Evolutionary conservation across 2,888 invertebrate genomes (phyloP).

Genomic region (Fissipunctia ypsillon): DNA sequence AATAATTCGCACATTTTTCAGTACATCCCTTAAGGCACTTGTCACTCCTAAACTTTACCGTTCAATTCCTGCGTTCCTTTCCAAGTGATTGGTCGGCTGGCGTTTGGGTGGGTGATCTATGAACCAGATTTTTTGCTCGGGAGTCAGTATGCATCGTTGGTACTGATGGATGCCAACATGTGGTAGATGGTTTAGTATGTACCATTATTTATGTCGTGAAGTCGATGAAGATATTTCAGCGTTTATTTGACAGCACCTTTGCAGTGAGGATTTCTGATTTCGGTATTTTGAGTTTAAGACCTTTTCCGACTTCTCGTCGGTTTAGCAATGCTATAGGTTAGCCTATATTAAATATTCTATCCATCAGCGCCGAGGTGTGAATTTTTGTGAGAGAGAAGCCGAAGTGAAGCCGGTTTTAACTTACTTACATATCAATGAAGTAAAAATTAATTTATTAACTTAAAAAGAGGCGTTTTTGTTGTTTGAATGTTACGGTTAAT

Average conservation of each 20-base stretch:
- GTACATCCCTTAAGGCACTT: not conserved
- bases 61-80: slow-evolving; percentile 29
- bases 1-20: not conserved
- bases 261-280: not conserved
- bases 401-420: too few species aligned
- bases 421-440: too few species aligned
- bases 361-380: too few species aligned
- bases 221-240: slow-evolving; percentile 10
- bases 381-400: too few species aligned
- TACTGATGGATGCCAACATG: slow-evolving; percentile 43
- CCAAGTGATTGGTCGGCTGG: slow-evolving; percentile 29
- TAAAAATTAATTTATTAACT: too few species aligned
- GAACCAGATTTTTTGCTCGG: slow-evolving; percentile 33
- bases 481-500: too few species aligned
- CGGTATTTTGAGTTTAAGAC: not conserved
- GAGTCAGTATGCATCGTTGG: slow-evolving; percentile 25
- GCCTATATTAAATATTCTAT: not conserved
- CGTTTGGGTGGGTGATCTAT: slow-evolving; percentile 29
- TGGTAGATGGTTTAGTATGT: not conserved
- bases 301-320: not conserved
- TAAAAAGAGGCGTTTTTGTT: too few species aligned
- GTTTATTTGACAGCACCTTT: slow-evolving; percentile 8
- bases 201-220: slow-evolving; percentile 27
- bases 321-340: not conserved
- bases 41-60: slow-evolving; percentile 15